Evolutionary conservation across 2,113 vertebrate species (phyloP).

Genomic region (Plectropomus leopardus): DNA sequence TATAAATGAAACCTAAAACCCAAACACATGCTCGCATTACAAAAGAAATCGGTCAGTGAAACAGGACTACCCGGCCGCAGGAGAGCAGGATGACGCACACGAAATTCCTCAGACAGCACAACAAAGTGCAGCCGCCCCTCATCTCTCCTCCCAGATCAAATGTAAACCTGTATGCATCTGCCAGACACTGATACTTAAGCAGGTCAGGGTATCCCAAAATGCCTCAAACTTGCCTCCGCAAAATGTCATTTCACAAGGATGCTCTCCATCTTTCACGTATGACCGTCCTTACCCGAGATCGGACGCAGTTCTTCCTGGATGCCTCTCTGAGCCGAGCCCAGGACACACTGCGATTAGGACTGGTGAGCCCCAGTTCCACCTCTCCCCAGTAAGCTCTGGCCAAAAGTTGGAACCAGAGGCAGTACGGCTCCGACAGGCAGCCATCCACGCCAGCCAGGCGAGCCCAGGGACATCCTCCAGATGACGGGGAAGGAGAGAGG

Average conservation of each 20-base stretch:
- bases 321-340: constrained; percentile 79
- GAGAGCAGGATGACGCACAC: constrained; percentile 73
- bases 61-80: constrained; percentile 59
- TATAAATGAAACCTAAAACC: constrained; percentile 63
- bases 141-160: constrained; percentile 49
- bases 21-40: constrained; percentile 49
- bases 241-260: constrained; percentile 14
- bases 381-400: constrained; percentile 83
- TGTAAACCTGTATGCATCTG: constrained; percentile 64
- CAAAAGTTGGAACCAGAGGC: constrained; percentile 84
- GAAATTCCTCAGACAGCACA: constrained; percentile 75
- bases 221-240: background rate
- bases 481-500: constrained; percentile 62
- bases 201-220: background rate
- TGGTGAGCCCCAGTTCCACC: constrained; percentile 80
- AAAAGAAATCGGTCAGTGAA: constrained; percentile 70
- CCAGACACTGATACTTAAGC: constrained; percentile 34
- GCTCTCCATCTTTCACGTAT: constrained; percentile 8
- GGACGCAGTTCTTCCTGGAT: constrained; percentile 76
- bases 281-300: constrained; percentile 76
- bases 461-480: constrained; percentile 80
- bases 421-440: constrained; percentile 84
- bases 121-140: constrained; percentile 58
- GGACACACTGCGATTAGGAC: constrained; percentile 68
- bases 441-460: constrained; percentile 80